Evolutionary conservation across 2,113 vertebrate genomes (phyloP).

Genomic region (Anoplopoma fimbria): DNA sequence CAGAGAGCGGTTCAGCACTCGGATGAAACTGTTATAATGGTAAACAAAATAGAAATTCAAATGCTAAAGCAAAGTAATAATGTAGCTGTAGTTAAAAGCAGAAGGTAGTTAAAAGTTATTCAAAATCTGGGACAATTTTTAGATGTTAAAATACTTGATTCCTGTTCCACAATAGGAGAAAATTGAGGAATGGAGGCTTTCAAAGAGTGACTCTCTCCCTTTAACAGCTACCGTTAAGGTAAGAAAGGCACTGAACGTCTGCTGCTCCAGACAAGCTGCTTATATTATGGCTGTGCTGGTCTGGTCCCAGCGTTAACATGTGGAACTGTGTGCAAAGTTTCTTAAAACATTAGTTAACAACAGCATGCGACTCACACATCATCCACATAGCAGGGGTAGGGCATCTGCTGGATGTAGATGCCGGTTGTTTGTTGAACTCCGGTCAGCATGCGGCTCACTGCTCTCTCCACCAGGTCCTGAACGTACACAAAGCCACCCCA

Average conservation of each 20-base stretch:
- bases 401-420: constrained; percentile 93
- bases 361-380: constrained; percentile 85
- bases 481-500: constrained; percentile 93
- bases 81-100: background rate
- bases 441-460: constrained; percentile 81
- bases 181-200: background rate
- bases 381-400: constrained; percentile 92
- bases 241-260: background rate
- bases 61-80: background rate
- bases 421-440: constrained; percentile 72
- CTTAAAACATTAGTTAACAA: background rate
- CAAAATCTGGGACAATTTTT: background rate
- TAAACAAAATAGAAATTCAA: background rate
- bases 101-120: background rate
- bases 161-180: background rate
- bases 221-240: background rate
- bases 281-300: background rate
- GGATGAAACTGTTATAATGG: constrained; percentile 85
- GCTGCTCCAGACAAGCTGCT: background rate
- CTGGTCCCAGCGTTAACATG: background rate
- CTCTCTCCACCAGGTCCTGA: constrained; percentile 92
- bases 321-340: background rate
- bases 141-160: background rate
- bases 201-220: background rate
- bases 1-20: constrained; percentile 88